phyloP scores from a whole-genome alignment of 2,113 vertebrate genomes.

The Anguilla rostrata region DNA sequence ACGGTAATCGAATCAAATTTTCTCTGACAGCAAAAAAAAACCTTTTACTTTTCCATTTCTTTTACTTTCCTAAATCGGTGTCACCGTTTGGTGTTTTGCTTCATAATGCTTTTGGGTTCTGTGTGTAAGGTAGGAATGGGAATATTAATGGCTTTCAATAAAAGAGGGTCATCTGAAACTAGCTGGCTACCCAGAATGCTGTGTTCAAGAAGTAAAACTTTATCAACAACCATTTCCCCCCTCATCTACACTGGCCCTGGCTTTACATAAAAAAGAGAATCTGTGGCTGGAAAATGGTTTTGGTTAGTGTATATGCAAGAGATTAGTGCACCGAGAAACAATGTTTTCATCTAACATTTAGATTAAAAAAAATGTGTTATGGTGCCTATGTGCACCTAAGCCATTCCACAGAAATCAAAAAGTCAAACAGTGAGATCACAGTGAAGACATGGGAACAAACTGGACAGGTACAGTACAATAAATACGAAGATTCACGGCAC shows the following conservation, averaged over 20 bases:
- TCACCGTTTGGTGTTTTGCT: background rate
- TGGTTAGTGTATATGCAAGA: background rate
- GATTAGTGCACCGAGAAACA: background rate
- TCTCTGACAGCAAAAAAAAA: background rate
- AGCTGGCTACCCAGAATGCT: background rate
- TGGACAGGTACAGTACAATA: conserved; percentile 38
- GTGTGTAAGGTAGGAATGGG: background rate
- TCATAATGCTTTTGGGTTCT: background rate
- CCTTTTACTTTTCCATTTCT: background rate
- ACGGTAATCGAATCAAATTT: background rate
- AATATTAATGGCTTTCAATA: background rate
- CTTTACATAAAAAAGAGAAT: background rate
- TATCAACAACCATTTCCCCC: background rate
- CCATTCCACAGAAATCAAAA: background rate
- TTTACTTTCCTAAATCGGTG: background rate
- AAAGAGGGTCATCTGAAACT: background rate
- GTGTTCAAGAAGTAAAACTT: background rate
- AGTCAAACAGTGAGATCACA: conserved; percentile 39
- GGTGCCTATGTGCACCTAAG: background rate
- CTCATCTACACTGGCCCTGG: conserved; percentile 2
- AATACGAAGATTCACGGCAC: conserved; percentile 24
- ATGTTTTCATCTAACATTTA: background rate
- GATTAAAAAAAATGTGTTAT: background rate
- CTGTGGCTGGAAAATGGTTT: background rate
- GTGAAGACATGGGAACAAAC: conserved; percentile 38